Evolutionary conservation across 1,140 invertebrate genomes (phyloP).

Genomic region (Apis laboriosa): DNA sequence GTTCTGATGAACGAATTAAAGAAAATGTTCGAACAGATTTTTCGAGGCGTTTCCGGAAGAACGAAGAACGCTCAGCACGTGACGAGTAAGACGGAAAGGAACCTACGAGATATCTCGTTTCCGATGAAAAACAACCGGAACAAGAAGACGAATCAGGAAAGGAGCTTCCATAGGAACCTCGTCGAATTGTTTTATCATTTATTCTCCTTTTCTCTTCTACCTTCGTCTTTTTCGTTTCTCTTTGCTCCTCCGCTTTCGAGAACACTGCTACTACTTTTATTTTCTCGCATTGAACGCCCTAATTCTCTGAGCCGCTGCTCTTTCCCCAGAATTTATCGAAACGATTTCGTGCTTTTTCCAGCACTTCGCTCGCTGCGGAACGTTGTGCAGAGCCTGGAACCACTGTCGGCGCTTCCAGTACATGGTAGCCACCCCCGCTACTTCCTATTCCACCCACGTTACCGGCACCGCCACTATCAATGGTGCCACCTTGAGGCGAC

Average conservation of each 20-base stretch:
- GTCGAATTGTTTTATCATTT: constrained; percentile 8
- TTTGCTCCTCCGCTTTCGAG: constrained; percentile 18
- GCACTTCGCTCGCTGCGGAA: constrained; percentile 87
- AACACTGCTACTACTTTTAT: constrained; percentile 7
- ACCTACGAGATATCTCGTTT: constrained; percentile 19
- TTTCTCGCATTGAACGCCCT: constrained; percentile 50
- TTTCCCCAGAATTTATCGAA: constrained; percentile 94
- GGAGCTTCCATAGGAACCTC: constrained; percentile 47
- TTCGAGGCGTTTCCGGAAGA: not conserved
- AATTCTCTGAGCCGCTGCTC: constrained; percentile 74
- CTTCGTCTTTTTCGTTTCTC: not conserved
- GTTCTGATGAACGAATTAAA: not conserved
- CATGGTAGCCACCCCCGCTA: constrained; percentile 68
- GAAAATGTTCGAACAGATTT: not conserved
- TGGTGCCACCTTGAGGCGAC: constrained; percentile 35
- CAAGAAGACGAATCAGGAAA: constrained; percentile 42
- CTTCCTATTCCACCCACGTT: not conserved
- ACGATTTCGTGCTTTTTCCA: constrained; percentile 90
- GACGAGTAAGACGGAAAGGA: constrained; percentile 34
- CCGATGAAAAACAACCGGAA: constrained; percentile 9
- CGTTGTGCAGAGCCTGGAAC: constrained; percentile 76
- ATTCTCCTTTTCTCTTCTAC: not conserved
- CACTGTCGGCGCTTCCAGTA: constrained; percentile 79
- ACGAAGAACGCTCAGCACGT: constrained; percentile 7
- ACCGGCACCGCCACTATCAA: not conserved